Evolutionary conservation across 2,797 vertebrate species (phyloP).

Genomic region (Sarcophilus harrisii): DNA sequence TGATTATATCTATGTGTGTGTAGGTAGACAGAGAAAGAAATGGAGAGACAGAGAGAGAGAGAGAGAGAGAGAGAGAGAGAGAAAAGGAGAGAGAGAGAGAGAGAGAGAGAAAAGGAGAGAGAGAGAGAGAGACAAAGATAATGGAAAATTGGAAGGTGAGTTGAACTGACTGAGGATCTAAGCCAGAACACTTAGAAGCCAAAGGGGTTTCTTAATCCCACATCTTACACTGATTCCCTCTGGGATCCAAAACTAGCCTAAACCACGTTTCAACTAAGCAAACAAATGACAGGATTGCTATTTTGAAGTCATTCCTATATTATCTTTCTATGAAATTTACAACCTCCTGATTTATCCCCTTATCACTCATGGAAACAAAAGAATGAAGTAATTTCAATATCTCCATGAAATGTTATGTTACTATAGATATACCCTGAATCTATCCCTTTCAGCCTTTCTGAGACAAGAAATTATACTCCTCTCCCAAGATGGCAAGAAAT

Average conservation of each 20-base stretch:
- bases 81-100: no score
- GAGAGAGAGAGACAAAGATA: background rate
- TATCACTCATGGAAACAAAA: slow-evolving; percentile 10
- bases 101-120: no score
- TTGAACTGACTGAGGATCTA: background rate
- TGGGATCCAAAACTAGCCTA: background rate
- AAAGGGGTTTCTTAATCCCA: accelerated
- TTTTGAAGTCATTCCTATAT: accelerated
- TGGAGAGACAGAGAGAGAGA: no score
- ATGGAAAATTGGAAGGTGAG: accelerated
- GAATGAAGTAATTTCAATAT: slow-evolving; percentile 32
- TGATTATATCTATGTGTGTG: no score
- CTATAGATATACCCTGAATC: slow-evolving; percentile 31
- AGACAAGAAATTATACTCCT: slow-evolving; percentile 3
- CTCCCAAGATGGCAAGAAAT: slow-evolving; percentile 60
- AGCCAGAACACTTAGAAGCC: no score
- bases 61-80: no score
- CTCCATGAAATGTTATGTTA: slow-evolving; percentile 37
- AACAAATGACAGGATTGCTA: accelerated
- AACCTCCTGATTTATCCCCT: background rate
- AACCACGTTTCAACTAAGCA: accelerated
- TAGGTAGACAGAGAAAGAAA: no score
- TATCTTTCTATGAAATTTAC: slow-evolving; percentile 14
- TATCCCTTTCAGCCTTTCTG: slow-evolving; percentile 49
- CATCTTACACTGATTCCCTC: background rate